These are phyloP conservation scores for Lepidotrigona ventralis DNA, from an alignment of 1,140 invertebrate genomes.

Conservation along the genomic window DNA sequence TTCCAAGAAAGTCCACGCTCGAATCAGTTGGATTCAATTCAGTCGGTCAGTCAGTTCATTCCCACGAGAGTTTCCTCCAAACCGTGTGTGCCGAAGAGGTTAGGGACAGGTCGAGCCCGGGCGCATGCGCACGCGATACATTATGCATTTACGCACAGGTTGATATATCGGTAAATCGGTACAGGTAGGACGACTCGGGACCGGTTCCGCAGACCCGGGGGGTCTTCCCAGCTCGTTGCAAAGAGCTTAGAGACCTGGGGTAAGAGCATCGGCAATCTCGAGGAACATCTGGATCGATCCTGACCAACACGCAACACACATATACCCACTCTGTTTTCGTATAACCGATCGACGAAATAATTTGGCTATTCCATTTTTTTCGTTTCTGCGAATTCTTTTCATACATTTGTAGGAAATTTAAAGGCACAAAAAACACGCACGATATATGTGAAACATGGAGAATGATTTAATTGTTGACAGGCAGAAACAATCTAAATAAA, in stretches of 20 bases:
- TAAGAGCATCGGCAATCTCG: constrained; percentile 33
- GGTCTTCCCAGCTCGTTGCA: constrained; percentile 3
- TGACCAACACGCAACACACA: constrained; percentile 26
- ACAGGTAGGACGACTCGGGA: constrained; percentile 35
- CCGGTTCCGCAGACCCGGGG: constrained; percentile 32
- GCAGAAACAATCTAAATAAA: too few species aligned
- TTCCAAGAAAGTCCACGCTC: constrained; percentile 18
- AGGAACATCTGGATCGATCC: constrained; percentile 28
- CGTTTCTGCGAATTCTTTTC: too few species aligned
- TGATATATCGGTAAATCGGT: constrained; percentile 49
- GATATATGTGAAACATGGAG: too few species aligned
- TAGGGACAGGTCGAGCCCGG: neutral
- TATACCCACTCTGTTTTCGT: neutral
- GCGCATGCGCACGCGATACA: constrained; percentile 5
- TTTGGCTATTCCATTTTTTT: neutral
- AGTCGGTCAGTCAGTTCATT: constrained; percentile 18
- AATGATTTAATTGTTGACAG: too few species aligned
- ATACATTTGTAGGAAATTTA: too few species aligned
- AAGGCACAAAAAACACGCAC: too few species aligned
- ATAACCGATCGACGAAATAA: constrained; percentile 14
- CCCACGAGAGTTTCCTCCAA: constrained; percentile 10
- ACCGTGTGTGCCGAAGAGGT: constrained; percentile 22
- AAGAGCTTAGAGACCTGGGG: constrained; percentile 45
- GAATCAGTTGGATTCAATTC: neutral
- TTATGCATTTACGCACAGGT: constrained; percentile 39